phyloP scores from a whole-genome alignment of 2,888 invertebrate species.

The Lasioglossum pauxillum region DNA sequence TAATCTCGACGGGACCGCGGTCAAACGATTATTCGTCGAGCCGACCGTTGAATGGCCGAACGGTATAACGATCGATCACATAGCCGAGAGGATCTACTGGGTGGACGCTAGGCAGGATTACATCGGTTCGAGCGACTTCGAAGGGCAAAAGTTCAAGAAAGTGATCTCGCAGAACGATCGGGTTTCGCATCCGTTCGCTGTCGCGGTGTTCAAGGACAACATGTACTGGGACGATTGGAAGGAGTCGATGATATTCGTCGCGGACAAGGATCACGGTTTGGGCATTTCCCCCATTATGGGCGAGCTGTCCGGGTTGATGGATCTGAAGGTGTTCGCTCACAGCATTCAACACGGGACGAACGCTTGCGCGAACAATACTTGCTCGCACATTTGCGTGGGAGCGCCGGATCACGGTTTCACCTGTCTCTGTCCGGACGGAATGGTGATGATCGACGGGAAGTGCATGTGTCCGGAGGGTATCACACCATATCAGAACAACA shows the following conservation, averaged over 20 bases:
- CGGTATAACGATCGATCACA: slow-evolving; percentile 92
- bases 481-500: slow-evolving; percentile 88
- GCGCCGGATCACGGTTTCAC: slow-evolving; percentile 88
- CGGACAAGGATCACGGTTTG: slow-evolving; percentile 91
- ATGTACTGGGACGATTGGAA: slow-evolving; percentile 97
- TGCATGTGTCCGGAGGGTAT: slow-evolving; percentile 92
- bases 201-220: slow-evolving; percentile 93
- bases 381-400: slow-evolving; percentile 92
- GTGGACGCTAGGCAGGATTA: slow-evolving; percentile 94
- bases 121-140: slow-evolving; percentile 91
- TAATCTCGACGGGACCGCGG: slow-evolving; percentile 91
- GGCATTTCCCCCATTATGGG: slow-evolving; percentile 87
- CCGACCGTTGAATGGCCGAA: slow-evolving; percentile 93
- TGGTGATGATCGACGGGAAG: slow-evolving; percentile 86
- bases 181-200: slow-evolving; percentile 93
- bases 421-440: slow-evolving; percentile 94
- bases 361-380: slow-evolving; percentile 88
- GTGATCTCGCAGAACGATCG: slow-evolving; percentile 88
- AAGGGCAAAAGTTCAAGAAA: slow-evolving; percentile 89
- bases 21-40: slow-evolving; percentile 88
- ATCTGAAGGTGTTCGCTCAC: slow-evolving; percentile 92
- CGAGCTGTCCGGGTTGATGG: slow-evolving; percentile 91
- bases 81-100: slow-evolving; percentile 93
- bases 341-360: slow-evolving; percentile 91
- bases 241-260: slow-evolving; percentile 90